Conservation (phyloP, 2,113 vertebrate species). For the Notothenia rossii region DNA sequence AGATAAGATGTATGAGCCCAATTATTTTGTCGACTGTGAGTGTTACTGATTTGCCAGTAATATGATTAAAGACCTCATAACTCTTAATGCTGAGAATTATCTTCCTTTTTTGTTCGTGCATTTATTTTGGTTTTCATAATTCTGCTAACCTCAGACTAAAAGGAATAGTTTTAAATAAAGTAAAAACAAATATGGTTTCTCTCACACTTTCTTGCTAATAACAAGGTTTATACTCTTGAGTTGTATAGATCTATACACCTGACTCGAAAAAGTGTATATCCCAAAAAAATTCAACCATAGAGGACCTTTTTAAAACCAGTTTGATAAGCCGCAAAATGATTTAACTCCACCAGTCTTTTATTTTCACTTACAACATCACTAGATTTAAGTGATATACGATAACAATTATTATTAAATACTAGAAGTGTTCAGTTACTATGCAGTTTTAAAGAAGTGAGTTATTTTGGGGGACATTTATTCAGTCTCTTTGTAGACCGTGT, state of each 20-base stretch:
- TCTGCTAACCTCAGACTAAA: not conserved
- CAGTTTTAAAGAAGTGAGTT: not conserved
- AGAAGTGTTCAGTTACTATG: not conserved
- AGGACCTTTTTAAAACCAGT: not conserved
- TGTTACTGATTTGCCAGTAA: not conserved
- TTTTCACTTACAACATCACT: not conserved
- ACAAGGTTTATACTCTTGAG: not conserved
- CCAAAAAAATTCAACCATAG: not conserved
- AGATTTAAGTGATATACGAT: not conserved
- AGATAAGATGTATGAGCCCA: not conserved
- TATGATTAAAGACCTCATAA: not conserved
- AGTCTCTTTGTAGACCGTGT: constrained; percentile 35
- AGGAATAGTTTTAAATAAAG: not conserved
- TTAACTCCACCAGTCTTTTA: too few species aligned
- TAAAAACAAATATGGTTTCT: not conserved
- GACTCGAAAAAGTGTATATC: not conserved
- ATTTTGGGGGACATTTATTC: constrained; percentile 18
- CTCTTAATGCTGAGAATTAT: not conserved
- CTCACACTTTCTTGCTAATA: not conserved
- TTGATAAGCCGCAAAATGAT: not conserved
- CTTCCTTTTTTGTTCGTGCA: not conserved
- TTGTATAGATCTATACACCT: not conserved
- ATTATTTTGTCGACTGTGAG: not conserved
- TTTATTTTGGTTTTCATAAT: not conserved
- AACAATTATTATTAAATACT: not conserved